Percentiles rank a stretch among this genome's conserved stretches.
Conservation (phyloP, 1,140 invertebrate species). For the Wasmannia auropunctata region DNA sequence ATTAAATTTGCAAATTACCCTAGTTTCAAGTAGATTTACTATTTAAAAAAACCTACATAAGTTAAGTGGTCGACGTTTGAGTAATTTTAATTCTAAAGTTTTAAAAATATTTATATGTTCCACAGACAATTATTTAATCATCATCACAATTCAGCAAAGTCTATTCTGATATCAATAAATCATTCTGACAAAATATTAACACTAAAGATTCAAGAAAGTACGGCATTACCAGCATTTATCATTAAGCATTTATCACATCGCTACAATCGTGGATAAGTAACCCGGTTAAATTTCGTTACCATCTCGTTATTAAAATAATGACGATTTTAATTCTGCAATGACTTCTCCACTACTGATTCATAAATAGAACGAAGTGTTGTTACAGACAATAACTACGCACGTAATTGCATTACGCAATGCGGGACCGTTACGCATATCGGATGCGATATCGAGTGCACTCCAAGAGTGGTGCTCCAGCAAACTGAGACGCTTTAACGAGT, state of each 20-base stretch:
- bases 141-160: not conserved
- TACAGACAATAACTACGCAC: slow-evolving; percentile 26
- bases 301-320: slow-evolving; percentile 62
- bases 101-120: not conserved
- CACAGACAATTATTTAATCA: not conserved
- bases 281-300: slow-evolving; percentile 36
- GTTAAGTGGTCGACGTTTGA: not conserved
- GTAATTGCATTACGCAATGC: slow-evolving; percentile 54
- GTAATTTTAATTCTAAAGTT: not conserved
- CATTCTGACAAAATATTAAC: slow-evolving; percentile 17
- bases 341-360: slow-evolving; percentile 57
- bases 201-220: not conserved
- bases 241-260: not conserved
- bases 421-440: slow-evolving; percentile 16
- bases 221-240: not conserved
- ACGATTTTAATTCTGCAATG: slow-evolving; percentile 62
- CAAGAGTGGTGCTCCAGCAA: slow-evolving; percentile 44
- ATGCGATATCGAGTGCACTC: slow-evolving; percentile 47
- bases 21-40: not conserved
- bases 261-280: slow-evolving; percentile 39
- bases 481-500: slow-evolving; percentile 62
- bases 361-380: slow-evolving; percentile 70
- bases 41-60: not conserved
- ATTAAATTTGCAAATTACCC: not conserved
- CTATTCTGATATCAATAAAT: not conserved